Evolutionary conservation across 2,113 vertebrate species (phyloP), one percentile per base, ranked within the genome.

Genomic region (Nipponia nippon): DNA sequence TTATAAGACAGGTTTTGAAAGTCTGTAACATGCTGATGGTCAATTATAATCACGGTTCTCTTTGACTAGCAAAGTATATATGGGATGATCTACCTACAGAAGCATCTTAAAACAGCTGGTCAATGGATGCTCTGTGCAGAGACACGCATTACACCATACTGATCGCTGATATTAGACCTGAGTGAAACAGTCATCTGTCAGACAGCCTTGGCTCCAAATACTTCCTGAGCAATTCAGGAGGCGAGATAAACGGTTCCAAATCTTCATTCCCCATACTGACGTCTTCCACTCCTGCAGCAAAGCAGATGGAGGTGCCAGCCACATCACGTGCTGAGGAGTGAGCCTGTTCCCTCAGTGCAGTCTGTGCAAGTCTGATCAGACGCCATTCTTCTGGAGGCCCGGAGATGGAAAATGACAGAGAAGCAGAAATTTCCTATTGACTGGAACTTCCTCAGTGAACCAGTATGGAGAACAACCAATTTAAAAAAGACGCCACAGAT

Each of bases 161-260:
- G 29, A 65, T 53, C 26, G 69, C 25, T 90, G 62, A 52, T 86
- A 76, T 8, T 77, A 81, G 36, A 40, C 53, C 44, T 80, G 58
- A 92, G 36, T 1, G 2, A 62, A 91, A 52, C 42, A 89, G 83
- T 87, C 72, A 75, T 92, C 72, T 89, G 5, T 84, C 47, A 71
- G 65, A 79, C 13, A 4, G 61, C 17, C 73, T 87, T 97, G 96
- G 93, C 84, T 96, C 69, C 7, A 10, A 55, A 67, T 59, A 29
- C 80, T 95, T 95, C 95, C 95, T 95, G 90, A 87, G 72, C n/a
- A 73, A 66, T 82, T 93, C 63, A 59, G 72, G 67, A 90, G 11
- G 83, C 0, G 0, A 90, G 32, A 42, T 44, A 83, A 95, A 81
- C 0, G 0, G 47, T 92, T 95, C 83, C 89, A 86, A 88, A 46